These are phyloP conservation scores for Platysternon megacephalum DNA, from an alignment of 2,113 vertebrate genomes.

Conservation along the genomic window DNA sequence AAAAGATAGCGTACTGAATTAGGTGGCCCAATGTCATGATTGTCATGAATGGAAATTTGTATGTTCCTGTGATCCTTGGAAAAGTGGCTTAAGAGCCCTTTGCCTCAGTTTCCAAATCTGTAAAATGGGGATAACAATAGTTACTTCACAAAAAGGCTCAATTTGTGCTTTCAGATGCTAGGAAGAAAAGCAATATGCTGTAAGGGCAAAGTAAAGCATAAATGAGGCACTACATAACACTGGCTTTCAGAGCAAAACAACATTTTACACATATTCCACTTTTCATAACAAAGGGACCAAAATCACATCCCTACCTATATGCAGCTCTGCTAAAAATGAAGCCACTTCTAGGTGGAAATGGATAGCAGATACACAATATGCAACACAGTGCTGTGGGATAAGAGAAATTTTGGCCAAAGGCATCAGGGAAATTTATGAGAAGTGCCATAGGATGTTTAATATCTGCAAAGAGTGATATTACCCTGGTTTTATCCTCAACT, in stretches of 20 bases:
- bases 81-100: not conserved
- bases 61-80: not conserved
- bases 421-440: not conserved
- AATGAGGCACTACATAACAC: not conserved
- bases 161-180: not conserved
- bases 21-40: not conserved
- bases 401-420: not conserved
- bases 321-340: not conserved
- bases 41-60: not conserved
- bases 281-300: not conserved
- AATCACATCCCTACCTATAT: not conserved
- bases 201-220: not conserved
- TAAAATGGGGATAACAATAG: conserved; percentile 21
- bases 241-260: not conserved
- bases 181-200: not conserved
- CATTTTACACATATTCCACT: not conserved
- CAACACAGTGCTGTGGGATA: conserved; percentile 16
- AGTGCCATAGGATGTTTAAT: not conserved
- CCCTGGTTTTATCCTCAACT: not conserved
- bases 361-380: not conserved
- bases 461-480: not conserved
- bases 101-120: not conserved
- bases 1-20: not conserved
- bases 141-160: not conserved
- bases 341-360: not conserved